Conservation (phyloP, 2,113 vertebrate species). For the Agelaius phoeniceus region DNA sequence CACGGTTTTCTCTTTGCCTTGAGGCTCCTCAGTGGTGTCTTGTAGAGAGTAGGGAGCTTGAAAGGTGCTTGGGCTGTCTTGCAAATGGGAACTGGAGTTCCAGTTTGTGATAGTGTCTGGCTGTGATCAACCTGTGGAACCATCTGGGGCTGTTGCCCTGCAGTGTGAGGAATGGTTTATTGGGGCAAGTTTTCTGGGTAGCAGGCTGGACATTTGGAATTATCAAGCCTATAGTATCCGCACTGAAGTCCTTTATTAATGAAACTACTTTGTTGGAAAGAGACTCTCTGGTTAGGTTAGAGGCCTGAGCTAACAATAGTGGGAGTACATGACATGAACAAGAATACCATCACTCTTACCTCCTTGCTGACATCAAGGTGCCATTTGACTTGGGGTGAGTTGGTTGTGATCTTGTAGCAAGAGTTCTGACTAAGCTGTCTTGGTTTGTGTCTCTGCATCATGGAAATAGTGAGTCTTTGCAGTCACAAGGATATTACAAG, state of each 20-base stretch:
- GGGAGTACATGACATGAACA: neutral
- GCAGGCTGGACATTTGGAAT: neutral
- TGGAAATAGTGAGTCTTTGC: neutral
- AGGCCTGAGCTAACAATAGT: neutral
- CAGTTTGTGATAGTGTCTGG: neutral
- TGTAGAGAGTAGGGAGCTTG: neutral
- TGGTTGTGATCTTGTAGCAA: neutral
- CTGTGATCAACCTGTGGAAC: neutral
- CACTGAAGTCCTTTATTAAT: neutral
- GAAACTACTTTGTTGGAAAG: neutral
- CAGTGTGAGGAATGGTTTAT: neutral
- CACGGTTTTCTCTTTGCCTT: neutral
- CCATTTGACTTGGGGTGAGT: neutral
- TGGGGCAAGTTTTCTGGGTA: neutral
- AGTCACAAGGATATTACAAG: neutral
- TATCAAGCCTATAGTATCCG: neutral
- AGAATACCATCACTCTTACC: neutral
- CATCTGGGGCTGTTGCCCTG: neutral
- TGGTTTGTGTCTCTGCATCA: neutral
- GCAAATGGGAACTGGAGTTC: neutral
- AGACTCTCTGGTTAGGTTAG: neutral
- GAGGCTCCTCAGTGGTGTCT: neutral
- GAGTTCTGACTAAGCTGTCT: neutral
- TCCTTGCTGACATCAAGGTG: neutral
- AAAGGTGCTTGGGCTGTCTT: neutral